These are phyloP conservation scores for Idaea biselata DNA, from an alignment of 2,888 invertebrate genomes.

Conservation along the genomic window DNA sequence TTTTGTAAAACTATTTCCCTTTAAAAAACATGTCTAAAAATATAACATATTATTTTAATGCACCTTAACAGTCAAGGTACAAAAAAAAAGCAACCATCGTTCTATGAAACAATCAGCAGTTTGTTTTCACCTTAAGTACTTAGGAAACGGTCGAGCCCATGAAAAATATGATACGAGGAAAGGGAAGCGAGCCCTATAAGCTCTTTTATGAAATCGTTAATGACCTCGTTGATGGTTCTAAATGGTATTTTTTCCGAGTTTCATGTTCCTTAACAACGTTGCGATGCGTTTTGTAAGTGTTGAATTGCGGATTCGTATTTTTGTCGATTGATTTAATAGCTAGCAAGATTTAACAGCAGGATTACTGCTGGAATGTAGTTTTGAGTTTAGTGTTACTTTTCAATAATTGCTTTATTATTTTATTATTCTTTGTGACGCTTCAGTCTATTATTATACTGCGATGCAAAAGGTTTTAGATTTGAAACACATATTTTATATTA, in stretches of 20 bases:
- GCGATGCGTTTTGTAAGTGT: conserved; percentile 45
- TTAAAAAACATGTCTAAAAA: no score
- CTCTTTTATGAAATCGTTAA: conserved; percentile 75
- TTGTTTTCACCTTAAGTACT: conserved; percentile 44
- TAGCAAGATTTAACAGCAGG: conserved; percentile 16
- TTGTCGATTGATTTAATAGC: neutral
- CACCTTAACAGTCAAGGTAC: no score
- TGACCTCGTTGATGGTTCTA: conserved; percentile 61
- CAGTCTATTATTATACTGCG: no score
- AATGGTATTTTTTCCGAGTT: conserved; percentile 54
- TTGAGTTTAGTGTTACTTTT: no score
- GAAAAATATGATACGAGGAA: conserved; percentile 68
- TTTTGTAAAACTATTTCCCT: no score
- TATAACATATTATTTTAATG: no score
- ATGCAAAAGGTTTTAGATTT: no score
- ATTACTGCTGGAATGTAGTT: conserved; percentile 12
- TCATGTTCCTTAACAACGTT: conserved; percentile 46
- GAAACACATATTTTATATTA: no score
- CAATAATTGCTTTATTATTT: no score
- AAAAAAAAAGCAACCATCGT: no score
- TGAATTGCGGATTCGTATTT: conserved; percentile 25
- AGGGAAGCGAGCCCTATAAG: conserved; percentile 65
- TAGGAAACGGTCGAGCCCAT: conserved; percentile 63
- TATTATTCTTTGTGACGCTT: no score
- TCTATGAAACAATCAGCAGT: conserved; percentile 1